A percentile compares a stretch with the other conserved stretches of the same genome.
phyloP scores from a whole-genome alignment of 2,888 invertebrate species.

The Helleia helle region DNA sequence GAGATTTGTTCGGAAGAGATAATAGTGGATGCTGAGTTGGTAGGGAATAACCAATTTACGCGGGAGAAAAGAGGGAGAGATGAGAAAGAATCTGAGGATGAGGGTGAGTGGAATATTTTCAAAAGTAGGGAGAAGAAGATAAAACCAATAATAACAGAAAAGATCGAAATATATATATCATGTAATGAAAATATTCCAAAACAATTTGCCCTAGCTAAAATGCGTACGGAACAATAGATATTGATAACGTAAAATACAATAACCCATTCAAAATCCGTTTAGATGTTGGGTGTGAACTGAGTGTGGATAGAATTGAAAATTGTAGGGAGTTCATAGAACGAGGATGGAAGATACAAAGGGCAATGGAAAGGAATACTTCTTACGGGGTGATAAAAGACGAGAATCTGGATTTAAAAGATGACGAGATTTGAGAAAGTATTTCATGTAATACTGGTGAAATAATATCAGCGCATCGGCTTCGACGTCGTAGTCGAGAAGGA shows the following conservation, averaged over 20 bases:
- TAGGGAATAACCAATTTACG: too few species aligned
- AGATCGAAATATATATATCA: not conserved
- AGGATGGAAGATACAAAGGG: slow-evolving; percentile 9
- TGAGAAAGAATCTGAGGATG: not conserved
- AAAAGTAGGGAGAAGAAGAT: not conserved
- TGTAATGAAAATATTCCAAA: not conserved
- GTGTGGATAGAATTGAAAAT: slow-evolving; percentile 1
- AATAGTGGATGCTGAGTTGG: too few species aligned
- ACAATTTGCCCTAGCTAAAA: not conserved
- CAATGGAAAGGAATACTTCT: slow-evolving; percentile 9
- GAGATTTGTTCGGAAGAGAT: too few species aligned
- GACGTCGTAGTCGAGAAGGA: not conserved
- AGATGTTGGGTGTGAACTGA: not conserved
- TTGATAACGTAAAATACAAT: slow-evolving; percentile 9
- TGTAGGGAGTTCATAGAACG: slow-evolving; percentile 11
- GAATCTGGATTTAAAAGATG: slow-evolving; percentile 13
- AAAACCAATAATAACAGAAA: not conserved
- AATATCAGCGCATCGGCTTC: slow-evolving; percentile 8
- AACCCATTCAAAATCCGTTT: slow-evolving; percentile 10
- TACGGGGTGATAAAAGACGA: slow-evolving; percentile 12
- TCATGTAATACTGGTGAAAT: not conserved
- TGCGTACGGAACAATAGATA: not conserved
- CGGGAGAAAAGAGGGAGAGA: too few species aligned
- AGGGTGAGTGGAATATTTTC: not conserved
- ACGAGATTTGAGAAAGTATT: slow-evolving; percentile 9